phyloP scores from a whole-genome alignment of 2,888 invertebrate species.

The Drosophila mercatorum region DNA sequence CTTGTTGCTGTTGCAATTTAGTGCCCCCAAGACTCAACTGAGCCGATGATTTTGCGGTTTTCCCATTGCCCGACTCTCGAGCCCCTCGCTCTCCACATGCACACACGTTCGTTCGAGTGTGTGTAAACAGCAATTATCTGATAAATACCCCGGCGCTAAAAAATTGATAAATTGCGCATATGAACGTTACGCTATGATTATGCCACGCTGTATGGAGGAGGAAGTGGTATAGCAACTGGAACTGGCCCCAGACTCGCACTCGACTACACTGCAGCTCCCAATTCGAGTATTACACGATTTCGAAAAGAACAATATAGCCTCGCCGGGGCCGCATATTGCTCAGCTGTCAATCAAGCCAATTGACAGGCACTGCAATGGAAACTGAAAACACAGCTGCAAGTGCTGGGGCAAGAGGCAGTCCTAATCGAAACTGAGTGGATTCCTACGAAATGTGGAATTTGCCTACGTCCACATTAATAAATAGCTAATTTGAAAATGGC shows the following conservation, averaged over 20 bases:
- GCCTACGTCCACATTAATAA: not conserved
- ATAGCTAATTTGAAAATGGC: not conserved
- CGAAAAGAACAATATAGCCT: constrained; percentile 13
- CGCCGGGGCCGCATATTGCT: constrained; percentile 11
- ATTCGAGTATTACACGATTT: constrained; percentile 23
- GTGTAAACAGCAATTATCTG: constrained; percentile 79
- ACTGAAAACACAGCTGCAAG: constrained; percentile 32
- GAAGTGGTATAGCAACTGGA: constrained; percentile 22
- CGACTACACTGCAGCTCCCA: constrained; percentile 12
- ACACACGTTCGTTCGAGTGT: constrained; percentile 46
- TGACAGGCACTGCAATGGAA: constrained; percentile 22
- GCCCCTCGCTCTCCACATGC: constrained; percentile 5
- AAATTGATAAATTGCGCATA: constrained; percentile 78
- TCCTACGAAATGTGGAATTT: not conserved
- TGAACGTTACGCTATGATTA: constrained; percentile 78
- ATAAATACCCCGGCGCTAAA: constrained; percentile 77
- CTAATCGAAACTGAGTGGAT: constrained; percentile 5
- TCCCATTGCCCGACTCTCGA: constrained; percentile 38
- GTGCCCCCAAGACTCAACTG: constrained; percentile 63
- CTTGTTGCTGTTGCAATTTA: constrained; percentile 68
- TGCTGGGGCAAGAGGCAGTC: not conserved
- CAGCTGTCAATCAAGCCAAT: constrained; percentile 39
- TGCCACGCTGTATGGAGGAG: constrained; percentile 48
- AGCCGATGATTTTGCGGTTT: constrained; percentile 76
- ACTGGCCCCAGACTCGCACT: constrained; percentile 19